Percentiles rank a stretch among this genome's conserved stretches.
phyloP scores from a whole-genome alignment of 2,888 invertebrate species.

The Tetranychus piercei region DNA sequence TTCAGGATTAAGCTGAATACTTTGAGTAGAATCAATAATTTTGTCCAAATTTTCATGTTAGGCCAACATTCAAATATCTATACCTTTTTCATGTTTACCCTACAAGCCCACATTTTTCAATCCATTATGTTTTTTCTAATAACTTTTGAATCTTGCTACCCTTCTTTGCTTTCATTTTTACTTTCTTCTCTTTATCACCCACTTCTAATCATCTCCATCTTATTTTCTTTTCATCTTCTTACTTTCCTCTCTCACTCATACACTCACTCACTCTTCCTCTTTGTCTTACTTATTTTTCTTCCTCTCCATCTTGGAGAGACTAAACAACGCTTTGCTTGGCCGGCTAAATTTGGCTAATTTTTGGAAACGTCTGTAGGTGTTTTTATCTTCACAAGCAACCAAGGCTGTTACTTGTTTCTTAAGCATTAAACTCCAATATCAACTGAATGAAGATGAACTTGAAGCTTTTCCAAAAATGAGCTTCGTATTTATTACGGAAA shows the following conservation, averaged over 20 bases:
- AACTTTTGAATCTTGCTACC: too few relatives aligned
- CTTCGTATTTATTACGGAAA: not conserved
- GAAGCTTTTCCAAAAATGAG: not conserved
- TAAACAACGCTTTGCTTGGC: not conserved
- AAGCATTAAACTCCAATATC: not conserved
- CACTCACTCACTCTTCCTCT: not conserved
- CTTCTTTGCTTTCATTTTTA: too few relatives aligned
- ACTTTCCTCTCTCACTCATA: not conserved
- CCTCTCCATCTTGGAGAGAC: not conserved
- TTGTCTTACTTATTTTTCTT: not conserved
- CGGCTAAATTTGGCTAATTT: conserved; percentile 1
- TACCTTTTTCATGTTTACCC: too few relatives aligned
- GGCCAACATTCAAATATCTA: too few relatives aligned
- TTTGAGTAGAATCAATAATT: not conserved
- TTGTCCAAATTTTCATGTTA: too few relatives aligned
- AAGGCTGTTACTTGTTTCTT: not conserved
- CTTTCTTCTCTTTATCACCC: too few relatives aligned
- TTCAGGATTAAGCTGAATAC: not conserved
- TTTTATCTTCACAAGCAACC: not conserved
- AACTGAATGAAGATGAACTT: not conserved
- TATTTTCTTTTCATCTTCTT: not conserved
- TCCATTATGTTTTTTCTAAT: too few relatives aligned
- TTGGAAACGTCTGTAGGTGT: not conserved
- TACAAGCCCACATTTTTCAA: too few relatives aligned
- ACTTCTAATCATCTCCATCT: not conserved